Evolutionary conservation across 2,113 vertebrate species (phyloP).

Genomic region (Callithrix jacchus): DNA sequence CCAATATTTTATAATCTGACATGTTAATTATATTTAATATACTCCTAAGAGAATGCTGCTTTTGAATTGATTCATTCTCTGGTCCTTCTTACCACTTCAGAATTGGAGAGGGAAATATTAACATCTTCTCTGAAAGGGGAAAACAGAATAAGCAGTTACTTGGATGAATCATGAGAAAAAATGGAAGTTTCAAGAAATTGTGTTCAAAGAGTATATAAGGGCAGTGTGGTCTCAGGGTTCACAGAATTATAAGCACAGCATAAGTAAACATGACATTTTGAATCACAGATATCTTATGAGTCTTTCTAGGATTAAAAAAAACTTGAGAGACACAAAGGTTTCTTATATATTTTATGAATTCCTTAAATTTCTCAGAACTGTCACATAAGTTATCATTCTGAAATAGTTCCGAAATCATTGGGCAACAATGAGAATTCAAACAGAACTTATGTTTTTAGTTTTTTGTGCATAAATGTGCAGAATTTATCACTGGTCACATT

Average conservation of each 20-base stretch:
- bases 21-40: neutral
- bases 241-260: neutral
- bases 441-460: slow-evolving; percentile 75
- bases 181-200: neutral
- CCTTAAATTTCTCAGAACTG: slow-evolving; percentile 53
- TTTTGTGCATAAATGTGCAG: slow-evolving; percentile 51
- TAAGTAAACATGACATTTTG: neutral
- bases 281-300: neutral
- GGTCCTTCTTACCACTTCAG: neutral
- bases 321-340: neutral
- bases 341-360: slow-evolving; percentile 52
- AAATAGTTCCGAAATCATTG: slow-evolving; percentile 68
- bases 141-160: neutral
- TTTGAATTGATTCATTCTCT: neutral
- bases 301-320: neutral
- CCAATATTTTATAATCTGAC: neutral
- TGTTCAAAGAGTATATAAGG: neutral
- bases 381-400: slow-evolving; percentile 63
- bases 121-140: neutral
- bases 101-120: neutral
- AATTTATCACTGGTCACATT: slow-evolving; percentile 55
- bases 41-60: neutral
- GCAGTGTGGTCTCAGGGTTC: neutral
- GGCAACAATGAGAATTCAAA: slow-evolving; percentile 69
- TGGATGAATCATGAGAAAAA: neutral